Percentiles rank a stretch among this genome's conserved stretches.
phyloP scores from a whole-genome alignment of 2,797 vertebrate species.

The Sarcophilus harrisii region DNA sequence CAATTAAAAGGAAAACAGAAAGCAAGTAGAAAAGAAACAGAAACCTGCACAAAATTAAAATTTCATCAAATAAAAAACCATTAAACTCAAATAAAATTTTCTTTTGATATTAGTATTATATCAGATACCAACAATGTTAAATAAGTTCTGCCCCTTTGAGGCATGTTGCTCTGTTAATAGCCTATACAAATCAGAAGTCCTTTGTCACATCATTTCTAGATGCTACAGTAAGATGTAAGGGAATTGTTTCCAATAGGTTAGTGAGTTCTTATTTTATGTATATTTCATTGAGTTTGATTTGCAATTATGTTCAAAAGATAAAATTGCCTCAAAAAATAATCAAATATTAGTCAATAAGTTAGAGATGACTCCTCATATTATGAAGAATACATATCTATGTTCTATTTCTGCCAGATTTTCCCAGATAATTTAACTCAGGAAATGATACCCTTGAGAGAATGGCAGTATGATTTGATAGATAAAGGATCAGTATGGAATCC shows the following conservation, averaged over 20 bases:
- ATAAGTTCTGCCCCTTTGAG: constrained; percentile 3
- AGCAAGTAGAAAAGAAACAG: constrained; percentile 18
- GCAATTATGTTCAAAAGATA: neutral
- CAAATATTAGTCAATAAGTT: neutral
- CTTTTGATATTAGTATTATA: constrained; percentile 43
- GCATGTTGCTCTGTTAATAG: neutral
- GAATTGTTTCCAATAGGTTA: constrained; percentile 16
- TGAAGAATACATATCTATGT: neutral
- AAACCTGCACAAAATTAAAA: constrained; percentile 20
- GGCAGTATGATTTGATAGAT: neutral
- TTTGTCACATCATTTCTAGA: neutral
- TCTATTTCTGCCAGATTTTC: neutral
- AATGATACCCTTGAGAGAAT: neutral
- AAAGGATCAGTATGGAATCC: neutral
- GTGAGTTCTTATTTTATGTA: constrained; percentile 47
- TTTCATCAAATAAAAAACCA: constrained; percentile 55
- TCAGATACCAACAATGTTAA: neutral
- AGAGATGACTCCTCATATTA: neutral
- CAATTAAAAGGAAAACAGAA: constrained; percentile 39
- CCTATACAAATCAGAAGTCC: neutral
- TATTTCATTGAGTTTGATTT: constrained; percentile 8
- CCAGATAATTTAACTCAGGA: neutral
- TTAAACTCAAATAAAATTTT: constrained; percentile 31
- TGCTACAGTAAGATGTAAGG: constrained; percentile 3
- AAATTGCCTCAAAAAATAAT: neutral